Evolutionary conservation across 2,888 invertebrate species (phyloP).

Genomic region (Apodemia duryi): DNA sequence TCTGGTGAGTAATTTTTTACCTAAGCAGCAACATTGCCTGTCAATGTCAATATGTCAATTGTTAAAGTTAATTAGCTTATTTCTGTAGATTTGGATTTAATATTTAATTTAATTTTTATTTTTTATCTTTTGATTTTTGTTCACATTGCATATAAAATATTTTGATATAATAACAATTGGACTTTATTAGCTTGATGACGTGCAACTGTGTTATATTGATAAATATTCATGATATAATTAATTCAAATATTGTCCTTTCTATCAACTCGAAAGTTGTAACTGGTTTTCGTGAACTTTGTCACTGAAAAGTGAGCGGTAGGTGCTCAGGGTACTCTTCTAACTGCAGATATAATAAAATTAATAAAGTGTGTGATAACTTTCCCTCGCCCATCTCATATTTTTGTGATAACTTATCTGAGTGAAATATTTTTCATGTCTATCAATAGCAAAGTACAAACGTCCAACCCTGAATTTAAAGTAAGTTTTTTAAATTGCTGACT

Average conservation of each 20-base stretch:
- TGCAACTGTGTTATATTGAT: background rate
- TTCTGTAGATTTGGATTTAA: too few species aligned
- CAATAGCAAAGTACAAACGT: slow-evolving; percentile 38
- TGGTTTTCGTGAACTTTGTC: slow-evolving; percentile 6
- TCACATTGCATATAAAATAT: background rate
- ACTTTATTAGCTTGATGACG: background rate
- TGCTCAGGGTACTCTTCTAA: background rate
- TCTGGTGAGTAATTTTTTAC: too few species aligned
- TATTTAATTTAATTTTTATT: background rate
- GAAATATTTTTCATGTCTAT: slow-evolving; percentile 36
- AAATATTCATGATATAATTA: background rate
- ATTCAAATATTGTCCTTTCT: slow-evolving; percentile 1
- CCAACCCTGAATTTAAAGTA: slow-evolving; percentile 35
- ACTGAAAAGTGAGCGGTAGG: slow-evolving; percentile 14
- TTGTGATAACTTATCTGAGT: slow-evolving; percentile 27
- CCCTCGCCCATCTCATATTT: slow-evolving; percentile 16
- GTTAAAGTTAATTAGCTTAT: too few species aligned
- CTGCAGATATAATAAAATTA: background rate
- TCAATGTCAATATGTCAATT: too few species aligned
- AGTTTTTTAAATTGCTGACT: slow-evolving; percentile 27
- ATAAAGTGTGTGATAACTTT: slow-evolving; percentile 22
- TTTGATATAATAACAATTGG: background rate
- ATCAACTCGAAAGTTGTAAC: slow-evolving; percentile 12
- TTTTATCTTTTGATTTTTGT: background rate
- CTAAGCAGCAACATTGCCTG: too few species aligned